These are phyloP conservation scores for Dipodomys spectabilis DNA, from an alignment of 2,113 vertebrate species.

Conservation along the genomic window DNA sequence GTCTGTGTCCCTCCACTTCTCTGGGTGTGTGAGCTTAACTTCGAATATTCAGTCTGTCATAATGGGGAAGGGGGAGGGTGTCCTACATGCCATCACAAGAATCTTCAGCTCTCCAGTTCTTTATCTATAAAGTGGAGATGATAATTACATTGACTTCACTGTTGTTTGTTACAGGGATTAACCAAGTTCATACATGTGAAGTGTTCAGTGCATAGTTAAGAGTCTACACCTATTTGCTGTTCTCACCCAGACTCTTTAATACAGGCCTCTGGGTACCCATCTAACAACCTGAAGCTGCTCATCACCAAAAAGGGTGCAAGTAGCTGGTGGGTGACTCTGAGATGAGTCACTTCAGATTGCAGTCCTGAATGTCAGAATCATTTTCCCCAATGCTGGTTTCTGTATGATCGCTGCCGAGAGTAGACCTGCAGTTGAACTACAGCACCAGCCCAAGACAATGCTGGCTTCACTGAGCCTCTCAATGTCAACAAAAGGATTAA, in stretches of 20 bases:
- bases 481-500: conserved; percentile 68
- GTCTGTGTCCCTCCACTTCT: too few species aligned
- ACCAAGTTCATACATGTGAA: background rate
- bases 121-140: background rate
- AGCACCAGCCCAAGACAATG: background rate
- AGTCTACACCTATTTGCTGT: background rate
- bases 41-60: too few species aligned
- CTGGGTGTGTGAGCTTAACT: background rate
- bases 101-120: background rate
- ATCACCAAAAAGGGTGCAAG: background rate
- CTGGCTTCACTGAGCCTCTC: conserved; percentile 19
- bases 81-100: background rate
- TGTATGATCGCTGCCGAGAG: background rate
- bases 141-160: too few species aligned
- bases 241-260: background rate
- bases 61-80: too few species aligned
- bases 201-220: background rate
- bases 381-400: conserved; percentile 9
- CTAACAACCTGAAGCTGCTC: background rate
- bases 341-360: conserved; percentile 20
- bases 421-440: background rate
- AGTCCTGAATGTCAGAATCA: background rate
- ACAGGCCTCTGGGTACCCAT: background rate
- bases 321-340: background rate
- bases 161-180: background rate